Percentiles rank a stretch among this genome's conserved stretches.
Conservation (phyloP, 2,113 vertebrate genomes). For the Paedocypris sp. region DNA sequence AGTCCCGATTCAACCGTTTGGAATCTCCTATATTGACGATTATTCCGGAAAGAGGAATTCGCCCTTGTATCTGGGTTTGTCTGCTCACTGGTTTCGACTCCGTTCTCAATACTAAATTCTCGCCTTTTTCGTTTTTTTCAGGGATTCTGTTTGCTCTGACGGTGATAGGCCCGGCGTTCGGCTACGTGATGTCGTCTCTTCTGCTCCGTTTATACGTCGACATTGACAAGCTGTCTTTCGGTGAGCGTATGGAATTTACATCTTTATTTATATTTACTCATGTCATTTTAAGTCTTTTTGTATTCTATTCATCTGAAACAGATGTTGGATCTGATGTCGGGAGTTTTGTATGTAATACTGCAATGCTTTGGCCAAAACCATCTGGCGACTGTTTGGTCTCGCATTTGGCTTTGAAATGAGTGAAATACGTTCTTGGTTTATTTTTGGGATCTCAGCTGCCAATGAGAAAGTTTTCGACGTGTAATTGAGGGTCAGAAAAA, state of each 20-base stretch:
- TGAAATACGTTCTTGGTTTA: too few relatives aligned
- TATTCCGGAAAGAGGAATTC: constrained; percentile 79
- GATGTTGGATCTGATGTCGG: too few relatives aligned
- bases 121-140: constrained; percentile 32
- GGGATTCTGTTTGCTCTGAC: constrained; percentile 81
- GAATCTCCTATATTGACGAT: constrained; percentile 95
- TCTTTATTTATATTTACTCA: not conserved
- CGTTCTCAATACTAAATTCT: not conserved
- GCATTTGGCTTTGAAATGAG: too few relatives aligned
- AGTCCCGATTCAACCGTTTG: constrained; percentile 90
- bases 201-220: constrained; percentile 78
- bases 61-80: constrained; percentile 79
- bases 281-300: not conserved
- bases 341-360: too few relatives aligned
- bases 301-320: too few relatives aligned
- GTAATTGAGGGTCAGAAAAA: too few relatives aligned
- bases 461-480: too few relatives aligned
- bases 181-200: constrained; percentile 71
- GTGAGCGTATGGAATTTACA: constrained; percentile 48
- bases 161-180: constrained; percentile 72
- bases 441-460: too few relatives aligned
- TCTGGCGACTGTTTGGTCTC: too few relatives aligned
- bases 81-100: not conserved
- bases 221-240: constrained; percentile 64
- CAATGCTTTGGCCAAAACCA: too few relatives aligned